Base-by-base conservation (phyloP, 1,140 invertebrate species). In the Aphidius ervi region DNA sequence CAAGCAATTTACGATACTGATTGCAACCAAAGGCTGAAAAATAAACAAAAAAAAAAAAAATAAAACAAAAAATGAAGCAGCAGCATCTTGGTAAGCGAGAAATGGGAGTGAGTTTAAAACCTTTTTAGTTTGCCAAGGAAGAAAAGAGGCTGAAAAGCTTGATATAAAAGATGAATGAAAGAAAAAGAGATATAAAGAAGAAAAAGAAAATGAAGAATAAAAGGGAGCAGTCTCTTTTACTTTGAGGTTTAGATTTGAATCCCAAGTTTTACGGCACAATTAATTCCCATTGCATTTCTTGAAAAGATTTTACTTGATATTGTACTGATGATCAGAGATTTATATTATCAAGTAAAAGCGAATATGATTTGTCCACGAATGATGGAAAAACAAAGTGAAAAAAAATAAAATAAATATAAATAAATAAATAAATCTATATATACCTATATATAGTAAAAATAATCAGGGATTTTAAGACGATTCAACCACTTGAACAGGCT, bases 231-330 rank as follows among this genome's bases (percentile, higher is more conserved):
- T 9, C 56, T 58, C 45, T 31, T 31, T 48, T 49, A 43, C 58
- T 59, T 61, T 61, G 59, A 61, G 52, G 59, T 41, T 46, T 46
- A 43, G 50, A 61, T 61, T 55, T 61, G 59, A 61, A 61, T 61
- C 46, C 42, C 49, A 45, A 42, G 52, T 61, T 61, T 55, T 61
- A 61, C 59, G 59, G 53, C 50, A 50, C 59, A 61, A 61, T 61
- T 61, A 61, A 61, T 61, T 53, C 56, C 58, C 42, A 47, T 53
- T 59, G 58, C 58, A 53, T 59, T 59, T 59, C 58, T 59, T 45
- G 42, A 42, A 16, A 16, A 16, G 16, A 16, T 16, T 16, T 16
- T 16, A 16, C 16, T 16, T 16, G 16, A 16, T 16, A 16, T 16
- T 16, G n/a, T n/a, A n/a, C n/a, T n/a, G n/a, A n/a, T n/a, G n/a